Conservation (phyloP, 2,113 vertebrate species). For the Serilophus lunatus region DNA sequence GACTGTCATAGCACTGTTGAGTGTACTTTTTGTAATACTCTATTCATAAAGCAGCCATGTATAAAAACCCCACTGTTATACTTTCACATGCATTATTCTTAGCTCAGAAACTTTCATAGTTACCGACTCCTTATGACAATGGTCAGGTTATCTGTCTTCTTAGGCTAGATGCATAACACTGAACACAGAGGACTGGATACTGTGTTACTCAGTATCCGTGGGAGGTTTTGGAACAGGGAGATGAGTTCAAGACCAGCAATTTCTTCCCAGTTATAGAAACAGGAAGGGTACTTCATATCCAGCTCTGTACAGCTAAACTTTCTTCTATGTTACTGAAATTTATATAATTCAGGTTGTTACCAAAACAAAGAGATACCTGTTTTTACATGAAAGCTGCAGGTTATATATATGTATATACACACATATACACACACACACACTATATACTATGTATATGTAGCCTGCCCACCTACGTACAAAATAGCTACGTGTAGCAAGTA, state of each 20-base stretch:
- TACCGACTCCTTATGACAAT: background rate
- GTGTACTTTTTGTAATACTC: background rate
- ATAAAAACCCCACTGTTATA: background rate
- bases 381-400: background rate
- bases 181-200: background rate
- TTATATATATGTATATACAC: background rate
- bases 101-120: background rate
- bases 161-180: background rate
- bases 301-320: background rate
- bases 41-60: background rate
- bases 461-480: background rate
- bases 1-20: accelerated
- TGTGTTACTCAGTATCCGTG: background rate
- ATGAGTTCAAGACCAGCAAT: background rate
- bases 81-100: background rate
- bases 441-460: background rate
- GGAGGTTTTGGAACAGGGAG: background rate
- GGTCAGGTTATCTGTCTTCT: background rate
- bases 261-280: background rate
- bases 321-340: background rate
- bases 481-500: background rate
- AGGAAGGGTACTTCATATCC: background rate
- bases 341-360: background rate
- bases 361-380: background rate
- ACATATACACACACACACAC: no score